Base-by-base conservation (phyloP, 92 coral and sea anemone species). In the Porites rus region DNA sequence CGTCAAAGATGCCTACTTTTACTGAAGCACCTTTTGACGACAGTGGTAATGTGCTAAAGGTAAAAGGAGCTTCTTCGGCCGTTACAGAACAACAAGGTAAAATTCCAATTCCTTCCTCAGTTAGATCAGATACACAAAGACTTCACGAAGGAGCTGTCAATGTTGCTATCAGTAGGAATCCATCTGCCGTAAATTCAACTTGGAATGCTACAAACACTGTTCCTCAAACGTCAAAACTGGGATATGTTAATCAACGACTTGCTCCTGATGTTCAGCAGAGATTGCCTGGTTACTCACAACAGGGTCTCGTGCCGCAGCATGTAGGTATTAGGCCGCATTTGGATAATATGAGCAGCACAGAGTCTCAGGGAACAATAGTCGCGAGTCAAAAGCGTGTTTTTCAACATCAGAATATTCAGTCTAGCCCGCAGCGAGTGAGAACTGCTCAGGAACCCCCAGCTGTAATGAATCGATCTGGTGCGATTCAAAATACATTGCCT, bases 101-200 rank as follows among this genome's bases (percentile, higher is more conserved):
- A 69, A 80, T 86, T 22, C 95, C 93, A 70, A 92, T 92, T 56
- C 83, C 95, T 53, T 76, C 93, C 10, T 65, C 89, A n/a, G 73
- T 76, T 69, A 83, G 94, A 69, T 84, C 92, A 65, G 78, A 72
- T 19, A 87, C 88, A 53, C 91, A 76, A 60, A 77, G 84, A 25
- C 79, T 78, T 28, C 85, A 68, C 17, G 91, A 71, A 51, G 82
- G 82, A 38, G 60, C 14, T 2, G 6, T 74, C 24, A 74, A 22
- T 83, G 73, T 46, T 52, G n/a, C 62, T 62, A 22, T 66, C 17
- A 16, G 51, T 52, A 73, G 80, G 22, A 46, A 61, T 22, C 64
- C 87, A 61, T 72, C 18, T 11, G 64, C 87, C 50, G 80, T 62
- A 73, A 74, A 83, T 74, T 17, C 79, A 16, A 21, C 65, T 7